These are phyloP conservation scores for Macrotrachela quadricornifera DNA, from an alignment of 1,140 invertebrate genomes.

Conservation along the genomic window DNA sequence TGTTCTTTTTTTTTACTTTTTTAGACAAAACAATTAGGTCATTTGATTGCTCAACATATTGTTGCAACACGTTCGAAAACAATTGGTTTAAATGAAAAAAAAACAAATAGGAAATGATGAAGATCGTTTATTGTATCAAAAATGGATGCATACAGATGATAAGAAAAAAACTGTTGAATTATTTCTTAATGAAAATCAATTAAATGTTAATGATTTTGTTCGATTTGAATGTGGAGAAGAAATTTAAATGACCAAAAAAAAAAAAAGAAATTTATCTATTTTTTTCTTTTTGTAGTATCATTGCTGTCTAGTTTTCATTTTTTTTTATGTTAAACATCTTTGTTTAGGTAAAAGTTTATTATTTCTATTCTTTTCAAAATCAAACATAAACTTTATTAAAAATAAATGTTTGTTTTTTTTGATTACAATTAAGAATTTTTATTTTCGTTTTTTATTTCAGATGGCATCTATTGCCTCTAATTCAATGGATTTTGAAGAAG, in stretches of 20 bases:
- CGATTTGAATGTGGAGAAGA: constrained; percentile 54
- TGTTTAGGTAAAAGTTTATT: no score
- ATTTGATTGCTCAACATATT: constrained; percentile 65
- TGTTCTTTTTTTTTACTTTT: constrained; percentile 21
- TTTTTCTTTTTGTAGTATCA: no score
- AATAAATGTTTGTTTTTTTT: no score
- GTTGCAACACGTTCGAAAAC: constrained; percentile 64
- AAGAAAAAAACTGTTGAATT: constrained; percentile 44
- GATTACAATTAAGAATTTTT: no score
- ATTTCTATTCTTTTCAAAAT: no score
- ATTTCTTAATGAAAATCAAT: constrained; percentile 42
- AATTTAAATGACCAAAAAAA: constrained; percentile 6
- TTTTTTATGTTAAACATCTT: no score
- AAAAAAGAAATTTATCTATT: no score
- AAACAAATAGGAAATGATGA: constrained; percentile 15
- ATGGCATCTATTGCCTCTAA: no score
- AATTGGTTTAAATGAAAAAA: constrained; percentile 49
- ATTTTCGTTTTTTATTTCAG: no score
- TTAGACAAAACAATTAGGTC: constrained; percentile 31
- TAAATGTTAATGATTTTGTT: constrained; percentile 54
- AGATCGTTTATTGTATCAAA: constrained; percentile 53
- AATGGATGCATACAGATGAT: constrained; percentile 45
- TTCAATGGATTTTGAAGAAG: no score
- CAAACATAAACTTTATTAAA: no score
- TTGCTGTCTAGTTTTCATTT: no score